Base-by-base conservation (phyloP, 2,888 invertebrate genomes). In the Meliscaeva auricollis region DNA sequence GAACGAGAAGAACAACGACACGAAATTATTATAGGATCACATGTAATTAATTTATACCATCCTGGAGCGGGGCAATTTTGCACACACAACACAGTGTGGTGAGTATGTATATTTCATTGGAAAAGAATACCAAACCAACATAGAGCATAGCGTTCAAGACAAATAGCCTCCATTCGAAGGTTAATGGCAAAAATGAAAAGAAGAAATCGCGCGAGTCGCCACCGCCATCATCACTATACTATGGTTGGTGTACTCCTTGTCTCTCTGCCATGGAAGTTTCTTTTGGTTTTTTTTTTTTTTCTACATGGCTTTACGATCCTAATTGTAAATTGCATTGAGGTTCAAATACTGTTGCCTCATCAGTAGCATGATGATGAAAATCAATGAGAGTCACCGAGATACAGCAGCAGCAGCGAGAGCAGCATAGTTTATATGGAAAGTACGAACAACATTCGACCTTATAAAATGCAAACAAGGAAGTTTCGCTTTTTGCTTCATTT, bases 11-110 rank as follows among this genome's bases (percentile, higher is more conserved):
- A 70, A 80, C 76, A 76, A 76, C 82, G 79, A 87, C 87, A 87
- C 68, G 87, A 87, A 87, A 76, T 87, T 87, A 87, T 87, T 87
- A 87, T 80, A 74, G 87, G 82, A 87, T 72, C 82, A 79, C 79
- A 72, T 82, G 87, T 87, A 87, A 87, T 87, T 87, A 87, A 87
- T 87, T 87, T 87, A 87, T 87, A 82, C 79, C 72, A 62, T 87
- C 72, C 68, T 73, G 73, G 72, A 79, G 76, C 76, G 62, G 75
- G 48, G 79, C 60, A 64, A 75, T 70, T 81, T 70, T 30, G 68
- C 52, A 64, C 68, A 70, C 50, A 64, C 32, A 6, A 13, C 32
- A 22, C n/a, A n/a, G 7, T 13, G 32, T 41, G 70, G 26, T 58
- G 72, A 41, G 64, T 69, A 60, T 72, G 58, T 69, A 58, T 52